These are phyloP conservation scores for Pyrrhosoma nymphula DNA, from an alignment of 2,888 invertebrate species.

Conservation along the genomic window DNA sequence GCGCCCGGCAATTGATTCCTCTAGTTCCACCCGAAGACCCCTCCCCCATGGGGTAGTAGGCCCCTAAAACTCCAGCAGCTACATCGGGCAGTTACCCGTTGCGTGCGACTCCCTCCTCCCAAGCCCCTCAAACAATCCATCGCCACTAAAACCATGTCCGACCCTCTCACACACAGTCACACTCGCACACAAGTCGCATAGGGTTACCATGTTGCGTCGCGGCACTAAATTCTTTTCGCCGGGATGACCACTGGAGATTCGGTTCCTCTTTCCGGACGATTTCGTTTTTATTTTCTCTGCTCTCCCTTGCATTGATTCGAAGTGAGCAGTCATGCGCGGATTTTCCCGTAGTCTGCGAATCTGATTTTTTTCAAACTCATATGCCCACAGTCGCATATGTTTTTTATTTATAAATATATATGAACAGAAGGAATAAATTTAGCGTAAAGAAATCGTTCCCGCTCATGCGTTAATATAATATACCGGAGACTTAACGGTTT, in stretches of 20 bases:
- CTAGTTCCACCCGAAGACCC: not conserved
- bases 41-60: not conserved
- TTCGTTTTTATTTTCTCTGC: not conserved
- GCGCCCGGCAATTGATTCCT: constrained; percentile 24
- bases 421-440: not conserved
- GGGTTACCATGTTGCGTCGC: not conserved
- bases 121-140: not conserved
- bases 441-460: not conserved
- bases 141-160: not conserved
- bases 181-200: not conserved
- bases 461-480: not conserved
- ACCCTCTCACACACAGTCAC: not conserved
- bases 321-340: not conserved
- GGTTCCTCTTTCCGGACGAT: not conserved
- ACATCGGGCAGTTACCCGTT: not conserved
- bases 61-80: not conserved
- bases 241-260: not conserved
- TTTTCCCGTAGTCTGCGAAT: not conserved
- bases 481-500: not conserved
- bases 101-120: not conserved
- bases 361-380: not conserved
- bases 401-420: not conserved
- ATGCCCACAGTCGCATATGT: not conserved
- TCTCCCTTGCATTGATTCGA: not conserved
- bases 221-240: constrained; percentile 22